Conservation (phyloP, 1,140 invertebrate species). For the Cyclina sinensis region DNA sequence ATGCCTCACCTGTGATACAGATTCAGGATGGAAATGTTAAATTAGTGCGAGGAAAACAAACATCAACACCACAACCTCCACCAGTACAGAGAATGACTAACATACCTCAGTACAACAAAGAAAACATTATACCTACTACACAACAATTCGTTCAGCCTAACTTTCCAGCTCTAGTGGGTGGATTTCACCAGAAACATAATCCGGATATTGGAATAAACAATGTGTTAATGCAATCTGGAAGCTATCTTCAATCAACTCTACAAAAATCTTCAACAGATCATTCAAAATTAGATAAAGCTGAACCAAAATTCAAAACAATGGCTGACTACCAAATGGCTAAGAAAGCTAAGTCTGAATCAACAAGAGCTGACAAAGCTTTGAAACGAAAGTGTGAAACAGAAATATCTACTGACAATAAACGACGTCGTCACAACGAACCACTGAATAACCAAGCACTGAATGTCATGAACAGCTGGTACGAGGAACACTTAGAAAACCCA, state of each 20-base stretch:
- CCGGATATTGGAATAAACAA: background rate
- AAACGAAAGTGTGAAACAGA: conserved; percentile 52
- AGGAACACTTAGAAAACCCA: conserved; percentile 79
- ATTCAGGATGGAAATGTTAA: conserved; percentile 48
- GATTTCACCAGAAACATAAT: background rate
- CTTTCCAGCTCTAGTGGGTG: background rate
- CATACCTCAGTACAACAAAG: conserved; percentile 16
- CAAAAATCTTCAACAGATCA: background rate
- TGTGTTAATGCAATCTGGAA: background rate
- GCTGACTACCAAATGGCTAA: conserved; percentile 59
- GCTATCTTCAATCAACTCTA: conserved; percentile 24
- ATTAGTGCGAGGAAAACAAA: background rate
- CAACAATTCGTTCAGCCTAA: background rate
- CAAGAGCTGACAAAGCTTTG: background rate
- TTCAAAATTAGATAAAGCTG: background rate
- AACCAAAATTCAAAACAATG: conserved; percentile 44
- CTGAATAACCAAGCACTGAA: conserved; percentile 77
- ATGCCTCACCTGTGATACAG: conserved; percentile 69
- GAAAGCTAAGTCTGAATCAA: conserved; percentile 27
- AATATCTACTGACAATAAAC: conserved; percentile 46
- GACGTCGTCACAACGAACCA: conserved; percentile 80
- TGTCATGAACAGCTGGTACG: conserved; percentile 83
- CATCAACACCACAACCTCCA: conserved; percentile 54
- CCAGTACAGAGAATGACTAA: conserved; percentile 30
- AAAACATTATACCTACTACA: conserved; percentile 20